Evolutionary conservation across 2,113 vertebrate species (phyloP).

Genomic region (Dolichotis patagonum): DNA sequence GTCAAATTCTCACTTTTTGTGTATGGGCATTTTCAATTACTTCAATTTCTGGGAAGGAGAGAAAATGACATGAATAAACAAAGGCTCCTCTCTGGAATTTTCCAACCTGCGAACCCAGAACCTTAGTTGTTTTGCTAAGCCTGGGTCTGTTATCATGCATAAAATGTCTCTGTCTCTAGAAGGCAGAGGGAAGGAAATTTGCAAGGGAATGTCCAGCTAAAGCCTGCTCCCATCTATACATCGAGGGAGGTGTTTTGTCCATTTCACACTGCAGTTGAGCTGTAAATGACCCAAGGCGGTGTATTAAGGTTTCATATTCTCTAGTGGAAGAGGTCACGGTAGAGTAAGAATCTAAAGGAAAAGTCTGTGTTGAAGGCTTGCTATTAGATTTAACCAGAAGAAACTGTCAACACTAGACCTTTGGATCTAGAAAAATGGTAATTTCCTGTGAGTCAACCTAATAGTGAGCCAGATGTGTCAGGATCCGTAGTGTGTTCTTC

Average conservation of each 20-base stretch:
- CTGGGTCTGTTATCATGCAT: neutral
- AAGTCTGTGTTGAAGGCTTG: conserved; percentile 6
- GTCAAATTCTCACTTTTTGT: neutral
- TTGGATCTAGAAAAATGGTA: neutral
- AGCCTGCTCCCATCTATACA: conserved; percentile 54
- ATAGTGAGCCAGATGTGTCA: neutral
- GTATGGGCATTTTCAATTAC: conserved; percentile 52
- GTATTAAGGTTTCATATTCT: conserved; percentile 10
- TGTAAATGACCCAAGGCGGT: conserved; percentile 68
- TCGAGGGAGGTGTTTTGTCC: conserved; percentile 53
- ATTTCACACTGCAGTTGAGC: conserved; percentile 58
- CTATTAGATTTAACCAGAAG: neutral
- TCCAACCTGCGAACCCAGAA: conserved; percentile 52
- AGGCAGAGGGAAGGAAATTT: neutral
- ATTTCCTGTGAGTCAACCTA: conserved; percentile 14
- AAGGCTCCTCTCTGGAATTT: conserved; percentile 32
- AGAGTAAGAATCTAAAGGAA: neutral
- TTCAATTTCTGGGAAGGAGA: conserved; percentile 38
- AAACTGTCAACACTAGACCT: neutral
- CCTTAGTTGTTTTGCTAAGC: neutral
- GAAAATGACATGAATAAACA: neutral
- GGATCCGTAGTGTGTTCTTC: neutral
- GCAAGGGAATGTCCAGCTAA: conserved; percentile 17
- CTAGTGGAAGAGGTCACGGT: neutral
- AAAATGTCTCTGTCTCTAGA: neutral